Conservation (phyloP, 2,888 invertebrate genomes). For the Lingula anatina region DNA sequence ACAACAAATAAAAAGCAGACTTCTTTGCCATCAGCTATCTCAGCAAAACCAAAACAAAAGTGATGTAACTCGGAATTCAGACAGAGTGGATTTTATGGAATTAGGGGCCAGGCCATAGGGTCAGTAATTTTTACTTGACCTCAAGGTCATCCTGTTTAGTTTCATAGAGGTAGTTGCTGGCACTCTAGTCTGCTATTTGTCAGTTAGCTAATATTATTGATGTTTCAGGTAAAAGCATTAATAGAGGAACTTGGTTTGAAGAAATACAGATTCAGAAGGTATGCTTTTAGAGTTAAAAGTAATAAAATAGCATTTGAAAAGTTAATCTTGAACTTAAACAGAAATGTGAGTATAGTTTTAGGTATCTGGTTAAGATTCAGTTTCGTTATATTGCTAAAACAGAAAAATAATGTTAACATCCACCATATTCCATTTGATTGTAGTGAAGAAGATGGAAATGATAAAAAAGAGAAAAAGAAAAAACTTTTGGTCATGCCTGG, state of each 20-base stretch:
- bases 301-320: background rate
- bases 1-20: no score
- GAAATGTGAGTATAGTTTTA: no score
- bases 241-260: constrained; percentile 22
- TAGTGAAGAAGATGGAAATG: background rate
- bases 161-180: no score
- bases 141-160: no score
- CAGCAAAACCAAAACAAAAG: no score
- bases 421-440: background rate
- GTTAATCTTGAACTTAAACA: background rate
- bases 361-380: constrained; percentile 2
- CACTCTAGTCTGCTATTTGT: no score
- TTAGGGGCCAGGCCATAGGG: no score
- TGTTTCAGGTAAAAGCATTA: constrained; percentile 23
- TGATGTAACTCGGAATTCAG: no score
- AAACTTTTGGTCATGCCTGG: constrained; percentile 1
- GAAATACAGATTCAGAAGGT: constrained; percentile 15
- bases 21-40: no score
- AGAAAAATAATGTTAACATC: background rate
- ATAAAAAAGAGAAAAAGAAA: constrained; percentile 6
- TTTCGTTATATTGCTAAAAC: background rate
- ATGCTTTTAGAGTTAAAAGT: background rate
- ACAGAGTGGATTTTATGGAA: no score
- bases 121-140: no score
- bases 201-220: no score